Base-by-base conservation (phyloP, 2,113 vertebrate genomes). In the Puma concolor region DNA sequence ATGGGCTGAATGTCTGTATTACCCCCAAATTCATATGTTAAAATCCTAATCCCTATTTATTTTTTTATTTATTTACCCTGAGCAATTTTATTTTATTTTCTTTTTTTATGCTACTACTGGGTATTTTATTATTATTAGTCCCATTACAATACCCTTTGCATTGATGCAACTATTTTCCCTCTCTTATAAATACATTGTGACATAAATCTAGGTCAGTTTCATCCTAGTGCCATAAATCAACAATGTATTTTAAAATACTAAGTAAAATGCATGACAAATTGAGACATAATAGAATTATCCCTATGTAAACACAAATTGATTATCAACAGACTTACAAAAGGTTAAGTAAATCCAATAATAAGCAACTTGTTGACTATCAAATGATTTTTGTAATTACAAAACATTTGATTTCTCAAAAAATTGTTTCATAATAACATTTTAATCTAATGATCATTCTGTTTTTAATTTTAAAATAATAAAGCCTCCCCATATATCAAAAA, bases 401-500 rank as follows among this genome's bases (percentile, higher is more conserved):
- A 96, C 23, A 41, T 2, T 69, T 82, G 15, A 69, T 88, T 94
- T 91, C 64, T 96, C 83, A n/a, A 89, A 91, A 54, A 29, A 33
- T 94, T 38, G 72, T 79, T 96, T 60, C 48, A 88, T 97, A 96
- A 96, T 98, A 94, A 96, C 91, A 96, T 90, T 8, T 4, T 88
- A 98, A 94, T 86, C 87, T 95, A 50, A 31, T 85, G 11, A 36
- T 67, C 5, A 57, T 36, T 27, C 38, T 81, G 66, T 88, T 82
- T 96, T 88, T 89, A 85, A 97, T 95, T 97, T 92, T 95, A 57
- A 98, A 97, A 87, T 95, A 97, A 92, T 97, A 54, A 19, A 57
- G 4, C 23, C 14, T 91, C 97, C 93, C 71, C 14, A 9, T 8
- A 94, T 63, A 88, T 41, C 19, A 44, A 50, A 25, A 9, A 77